Evolutionary conservation across 2,888 invertebrate genomes (phyloP).

Genomic region (Sesia apiformis): DNA sequence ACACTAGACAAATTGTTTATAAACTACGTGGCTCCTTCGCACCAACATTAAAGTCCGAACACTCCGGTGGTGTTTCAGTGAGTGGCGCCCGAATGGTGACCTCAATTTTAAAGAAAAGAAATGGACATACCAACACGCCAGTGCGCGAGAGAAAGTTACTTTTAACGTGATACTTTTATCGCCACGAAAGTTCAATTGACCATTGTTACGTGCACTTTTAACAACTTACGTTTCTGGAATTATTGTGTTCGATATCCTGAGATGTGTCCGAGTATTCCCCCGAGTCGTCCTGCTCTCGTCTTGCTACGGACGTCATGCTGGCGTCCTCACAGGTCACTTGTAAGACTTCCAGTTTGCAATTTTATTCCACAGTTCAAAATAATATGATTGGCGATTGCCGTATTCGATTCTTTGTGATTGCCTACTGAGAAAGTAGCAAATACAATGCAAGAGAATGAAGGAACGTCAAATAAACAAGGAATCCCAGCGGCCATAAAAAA

Average conservation of each 20-base stretch:
- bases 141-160: constrained; percentile 56
- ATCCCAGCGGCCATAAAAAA: constrained; percentile 57
- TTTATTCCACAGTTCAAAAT: constrained; percentile 26
- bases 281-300: constrained; percentile 57
- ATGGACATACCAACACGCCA: constrained; percentile 67
- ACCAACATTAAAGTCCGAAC: constrained; percentile 37
- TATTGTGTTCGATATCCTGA: constrained; percentile 59
- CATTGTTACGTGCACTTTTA: constrained; percentile 14
- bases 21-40: constrained; percentile 32
- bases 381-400: constrained; percentile 26
- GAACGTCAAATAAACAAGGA: constrained; percentile 66
- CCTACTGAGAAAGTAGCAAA: too few relatives aligned
- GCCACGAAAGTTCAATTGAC: constrained; percentile 42
- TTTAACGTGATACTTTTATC: constrained; percentile 45
- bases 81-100: constrained; percentile 60
- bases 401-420: too few relatives aligned
- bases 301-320: constrained; percentile 64
- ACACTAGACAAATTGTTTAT: constrained; percentile 19
- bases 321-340: constrained; percentile 57
- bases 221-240: constrained; percentile 61
- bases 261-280: constrained; percentile 68
- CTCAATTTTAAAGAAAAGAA: constrained; percentile 65
- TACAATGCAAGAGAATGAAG: constrained; percentile 31
- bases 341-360: constrained; percentile 61
- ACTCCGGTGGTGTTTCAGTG: constrained; percentile 42